Evolutionary conservation across 2,888 invertebrate species (phyloP).

Genomic region (Mythimna albipuncta): DNA sequence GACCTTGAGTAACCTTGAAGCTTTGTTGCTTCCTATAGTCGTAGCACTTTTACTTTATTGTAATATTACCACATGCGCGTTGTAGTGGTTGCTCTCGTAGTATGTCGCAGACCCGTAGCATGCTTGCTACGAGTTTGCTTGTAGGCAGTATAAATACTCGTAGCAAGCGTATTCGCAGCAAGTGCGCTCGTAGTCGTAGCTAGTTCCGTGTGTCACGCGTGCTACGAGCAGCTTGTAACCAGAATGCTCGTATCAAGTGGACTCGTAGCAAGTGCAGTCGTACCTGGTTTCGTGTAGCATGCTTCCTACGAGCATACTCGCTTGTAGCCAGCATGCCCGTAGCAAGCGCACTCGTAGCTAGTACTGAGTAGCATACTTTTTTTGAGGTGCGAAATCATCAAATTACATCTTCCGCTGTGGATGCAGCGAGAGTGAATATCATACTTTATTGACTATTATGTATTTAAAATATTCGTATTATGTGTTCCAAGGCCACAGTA

Average conservation of each 20-base stretch:
- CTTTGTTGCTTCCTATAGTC: neutral
- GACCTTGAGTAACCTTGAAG: neutral
- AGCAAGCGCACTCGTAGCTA: neutral
- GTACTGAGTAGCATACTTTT: no score
- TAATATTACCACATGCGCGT: neutral
- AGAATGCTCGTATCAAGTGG: neutral
- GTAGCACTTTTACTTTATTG: neutral
- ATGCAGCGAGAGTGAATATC: no score
- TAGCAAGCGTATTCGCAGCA: neutral
- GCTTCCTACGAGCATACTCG: neutral
- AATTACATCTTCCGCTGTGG: no score
- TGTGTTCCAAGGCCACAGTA: no score
- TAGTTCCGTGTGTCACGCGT: neutral
- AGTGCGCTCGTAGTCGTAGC: neutral
- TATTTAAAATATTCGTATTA: no score
- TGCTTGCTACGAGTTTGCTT: neutral
- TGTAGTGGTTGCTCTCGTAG: neutral
- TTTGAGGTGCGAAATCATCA: no score
- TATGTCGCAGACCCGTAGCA: neutral
- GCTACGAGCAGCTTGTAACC: neutral
- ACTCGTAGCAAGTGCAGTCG: neutral
- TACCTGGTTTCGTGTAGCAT: neutral
- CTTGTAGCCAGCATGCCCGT: neutral
- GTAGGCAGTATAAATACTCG: no score
- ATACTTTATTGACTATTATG: no score